Evolutionary conservation across 2,797 vertebrate genomes (phyloP), one percentile per base, ranked within the genome.

Genomic region (Phataginus tetradactyla): DNA sequence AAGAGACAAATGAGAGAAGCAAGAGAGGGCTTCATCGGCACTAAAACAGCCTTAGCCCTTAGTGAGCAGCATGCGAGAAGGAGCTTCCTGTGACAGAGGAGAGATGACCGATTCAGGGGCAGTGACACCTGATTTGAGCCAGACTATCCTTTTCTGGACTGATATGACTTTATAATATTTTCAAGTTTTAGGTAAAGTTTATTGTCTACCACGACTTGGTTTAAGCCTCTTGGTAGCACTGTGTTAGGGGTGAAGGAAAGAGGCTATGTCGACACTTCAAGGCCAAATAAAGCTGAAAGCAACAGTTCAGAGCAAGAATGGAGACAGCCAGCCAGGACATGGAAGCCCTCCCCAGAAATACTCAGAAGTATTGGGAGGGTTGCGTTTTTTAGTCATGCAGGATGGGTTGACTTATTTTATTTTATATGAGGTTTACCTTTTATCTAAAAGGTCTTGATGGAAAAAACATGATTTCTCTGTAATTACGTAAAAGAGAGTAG

Each of bases 401-500:
- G 17, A 71, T 77, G 11, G 13, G 59, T 39, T 61, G 42, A 53
- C 17, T 57, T 63, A 32, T n/a, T 86, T 68, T 86, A 53, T n/a
- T 91, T 72, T 74, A 32, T n/a, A 39, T 81, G n/a, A 78, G 21
- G 11, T 71, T 71, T 77, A 29, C 66, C 21, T 87, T 78, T 39
- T 81, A 29, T 77, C 69, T 77, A 32, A 86, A 94, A 89, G 25
- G 7, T 42, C 15, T 55, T 18, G 51, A 15, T 5, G 42, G 55
- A 94, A 32, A 77, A 84, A 79, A 69, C 3, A 77, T 57, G 27
- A 81, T 86, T 90, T 94, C n/a, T 86, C 37, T 71, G 39, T 64
- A 81, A 63, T 57, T 86, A 63, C 7, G 32, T 37, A 59, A 69
- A 85, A 85, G 14, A 68, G 15, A 13, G 10, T 29, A 11, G 20